Base-by-base conservation (phyloP, 2,797 vertebrate genomes). In the Spinibarbus caldwelli region DNA sequence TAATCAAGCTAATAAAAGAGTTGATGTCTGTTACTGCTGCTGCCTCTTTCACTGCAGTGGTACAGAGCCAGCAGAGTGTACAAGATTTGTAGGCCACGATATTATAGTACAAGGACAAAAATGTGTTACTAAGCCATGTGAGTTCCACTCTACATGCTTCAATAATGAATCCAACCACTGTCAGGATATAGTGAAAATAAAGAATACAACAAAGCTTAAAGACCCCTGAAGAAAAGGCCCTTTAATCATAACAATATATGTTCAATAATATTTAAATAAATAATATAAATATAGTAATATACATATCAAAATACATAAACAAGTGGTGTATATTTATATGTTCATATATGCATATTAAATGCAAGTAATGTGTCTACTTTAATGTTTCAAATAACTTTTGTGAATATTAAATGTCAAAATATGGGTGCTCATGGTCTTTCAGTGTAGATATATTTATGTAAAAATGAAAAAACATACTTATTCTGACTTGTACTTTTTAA, bases 41-140 rank as follows among this genome's bases (percentile, higher is more conserved):
- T 17, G 9, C 21, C 7, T 73, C 68, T 43, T 38, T 73, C 12
- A 34, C 0, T 6, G 12, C 43, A 80, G 19, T 36, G 5, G 3
- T 34, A 36, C 26, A 19, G 15, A 76, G 23, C 41, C 31, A 66
- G 43, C 57, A 83, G 57, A 1, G 1, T 64, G 29, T 21, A 9
- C 23, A 52, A 52, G 59, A 76, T 76, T 19, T 36, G n/a, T 75
- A 62, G 54, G 2, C 43, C 57, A 29, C 21, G 1, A 31, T 73
- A 38, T 23, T 29, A 34, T 1, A 64, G 21, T 19, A 64, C 54
- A 64, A 83, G 29, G 70, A 26, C 54, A 77, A 62, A 73, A 82
- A 62, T 11, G 80, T 73, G 70, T n/a, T 59, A 66, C 57, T 38
- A 66, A 64, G 23, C 54, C 71, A 49, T 36, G 9, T 75, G 41